These are phyloP conservation scores for Neotragus moschatus DNA, from an alignment of 2,113 vertebrate genomes.

Conservation along the genomic window DNA sequence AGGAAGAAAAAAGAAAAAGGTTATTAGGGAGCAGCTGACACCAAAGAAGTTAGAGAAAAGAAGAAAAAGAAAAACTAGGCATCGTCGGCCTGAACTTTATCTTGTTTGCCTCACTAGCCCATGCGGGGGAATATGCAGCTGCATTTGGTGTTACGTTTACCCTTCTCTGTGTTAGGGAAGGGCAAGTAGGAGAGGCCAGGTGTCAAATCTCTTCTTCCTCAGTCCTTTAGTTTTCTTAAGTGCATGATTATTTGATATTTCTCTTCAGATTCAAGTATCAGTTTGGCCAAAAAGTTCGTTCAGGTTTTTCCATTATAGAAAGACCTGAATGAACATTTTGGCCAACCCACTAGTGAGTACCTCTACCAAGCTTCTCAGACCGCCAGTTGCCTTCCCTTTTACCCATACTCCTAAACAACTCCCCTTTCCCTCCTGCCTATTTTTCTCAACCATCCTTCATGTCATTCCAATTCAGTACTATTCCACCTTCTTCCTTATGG, in stretches of 20 bases:
- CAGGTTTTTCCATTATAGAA: background rate
- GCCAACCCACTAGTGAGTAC: background rate
- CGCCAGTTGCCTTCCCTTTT: background rate
- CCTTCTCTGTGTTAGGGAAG: background rate
- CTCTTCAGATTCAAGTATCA: background rate
- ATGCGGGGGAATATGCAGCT: background rate
- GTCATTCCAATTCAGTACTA: background rate
- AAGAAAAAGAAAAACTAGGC: background rate
- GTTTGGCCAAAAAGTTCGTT: background rate
- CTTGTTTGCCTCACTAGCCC: background rate
- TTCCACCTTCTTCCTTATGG: background rate
- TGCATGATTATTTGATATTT: background rate
- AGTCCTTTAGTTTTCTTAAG: background rate
- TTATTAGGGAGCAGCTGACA: background rate
- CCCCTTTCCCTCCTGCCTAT: background rate
- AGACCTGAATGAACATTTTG: background rate
- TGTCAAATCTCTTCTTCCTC: background rate
- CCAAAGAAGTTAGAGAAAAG: background rate
- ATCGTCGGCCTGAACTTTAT: background rate
- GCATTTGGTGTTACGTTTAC: background rate
- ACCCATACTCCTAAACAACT: background rate
- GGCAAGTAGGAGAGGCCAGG: background rate
- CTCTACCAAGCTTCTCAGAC: background rate
- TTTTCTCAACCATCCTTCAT: background rate
- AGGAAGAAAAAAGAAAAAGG: background rate